Evolutionary conservation across 2,113 vertebrate genomes (phyloP), one percentile per base, ranked within the genome.

Genomic region (Ondatra zibethicus): DNA sequence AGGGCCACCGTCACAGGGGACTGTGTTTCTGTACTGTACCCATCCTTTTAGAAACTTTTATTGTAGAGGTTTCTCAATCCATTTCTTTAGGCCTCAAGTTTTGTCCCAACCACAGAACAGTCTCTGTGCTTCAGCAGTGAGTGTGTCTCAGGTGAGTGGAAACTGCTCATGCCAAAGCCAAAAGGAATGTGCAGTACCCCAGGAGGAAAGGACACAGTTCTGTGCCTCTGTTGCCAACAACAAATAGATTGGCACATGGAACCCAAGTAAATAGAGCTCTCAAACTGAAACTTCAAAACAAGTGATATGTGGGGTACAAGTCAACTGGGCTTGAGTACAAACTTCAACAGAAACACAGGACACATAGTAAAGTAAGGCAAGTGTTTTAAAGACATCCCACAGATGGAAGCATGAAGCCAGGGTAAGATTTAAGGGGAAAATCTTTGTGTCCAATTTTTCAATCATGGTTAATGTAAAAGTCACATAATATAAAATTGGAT

Each of bases 261-360:
- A 95, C 80, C 13, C 50, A 82, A 84, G 45, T 84, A 94, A 95
- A 73, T 78, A 75, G 89, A 89, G 36, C 39, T 94, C 90, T 89
- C 29, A 92, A 89, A 78, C 7, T 66, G 36, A 61, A 91, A 88
- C 96, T 96, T 98, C 72, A 94, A 88, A 96, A 96, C 88, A 52
- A 65, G 12, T 63, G 27, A 2, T 45, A 68, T 9, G 45, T 10
- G 87, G 61, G 39, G 5, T 72, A 72, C 29, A 82, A 63, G 76
- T 85, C 55, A 85, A 89, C 45, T 86, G 55, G 81, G 14, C 39
- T 0, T 70, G 50, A 93, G 61, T 86, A 77, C 91, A 94, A 85
- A 93, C 36, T 95, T 92, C 21, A 87, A 11, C 36, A 82, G 75
- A 89, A 76, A 47, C 63, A 45, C 2, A 89, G 73, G 39, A 21